Conservation (phyloP, 2,113 vertebrate species). For the Forbesichthys agassizii region DNA sequence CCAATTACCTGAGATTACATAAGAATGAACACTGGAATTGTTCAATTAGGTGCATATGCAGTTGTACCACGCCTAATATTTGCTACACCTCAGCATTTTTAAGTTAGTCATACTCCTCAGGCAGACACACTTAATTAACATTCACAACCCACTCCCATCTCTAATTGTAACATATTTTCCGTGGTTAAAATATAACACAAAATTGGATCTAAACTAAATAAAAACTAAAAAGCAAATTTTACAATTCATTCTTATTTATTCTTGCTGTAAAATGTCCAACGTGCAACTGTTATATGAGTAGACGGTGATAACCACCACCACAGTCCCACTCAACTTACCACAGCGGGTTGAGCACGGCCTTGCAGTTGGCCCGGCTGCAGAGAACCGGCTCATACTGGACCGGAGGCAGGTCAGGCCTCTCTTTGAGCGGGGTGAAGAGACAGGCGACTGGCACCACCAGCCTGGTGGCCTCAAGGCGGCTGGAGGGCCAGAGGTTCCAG, state of each 20-base stretch:
- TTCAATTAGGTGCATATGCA: no score
- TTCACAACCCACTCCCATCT: background rate
- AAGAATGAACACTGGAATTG: background rate
- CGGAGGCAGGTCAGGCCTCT: slow-evolving; percentile 88
- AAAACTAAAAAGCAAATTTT: no score
- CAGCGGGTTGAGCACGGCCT: slow-evolving; percentile 93
- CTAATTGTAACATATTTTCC: background rate
- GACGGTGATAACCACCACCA: background rate
- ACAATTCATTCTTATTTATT: no score
- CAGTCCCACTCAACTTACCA: slow-evolving; percentile 78
- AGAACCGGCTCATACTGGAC: slow-evolving; percentile 95
- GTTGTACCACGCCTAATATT: slow-evolving; percentile 3
- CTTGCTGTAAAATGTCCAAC: no score
- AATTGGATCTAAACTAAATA: background rate
- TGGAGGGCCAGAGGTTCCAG: slow-evolving; percentile 98
- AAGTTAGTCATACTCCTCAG: background rate
- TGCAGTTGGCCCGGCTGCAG: slow-evolving; percentile 91
- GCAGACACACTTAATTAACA: background rate
- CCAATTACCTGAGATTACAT: background rate
- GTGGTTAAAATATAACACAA: background rate
- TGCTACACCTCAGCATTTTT: slow-evolving; percentile 14
- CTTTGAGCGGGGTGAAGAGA: slow-evolving; percentile 93
- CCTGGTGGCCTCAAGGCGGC: slow-evolving; percentile 91
- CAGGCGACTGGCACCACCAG: slow-evolving; percentile 94
- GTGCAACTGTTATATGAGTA: no score